phyloP scores from a whole-genome alignment of 2,113 vertebrate species.

The Phyllostomus discolor region DNA sequence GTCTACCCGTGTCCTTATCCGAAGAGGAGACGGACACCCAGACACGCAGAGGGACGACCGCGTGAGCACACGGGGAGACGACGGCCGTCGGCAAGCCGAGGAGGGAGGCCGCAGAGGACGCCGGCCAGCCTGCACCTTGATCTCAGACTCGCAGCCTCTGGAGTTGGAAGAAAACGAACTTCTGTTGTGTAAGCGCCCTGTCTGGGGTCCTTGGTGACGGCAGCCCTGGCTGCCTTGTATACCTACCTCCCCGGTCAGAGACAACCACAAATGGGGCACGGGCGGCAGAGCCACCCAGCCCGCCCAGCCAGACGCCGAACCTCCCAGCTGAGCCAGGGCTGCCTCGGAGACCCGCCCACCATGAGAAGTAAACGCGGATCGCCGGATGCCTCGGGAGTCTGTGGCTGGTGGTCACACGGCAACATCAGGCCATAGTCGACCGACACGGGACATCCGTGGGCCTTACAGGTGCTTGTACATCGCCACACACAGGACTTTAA shows the following conservation, averaged over 20 bases:
- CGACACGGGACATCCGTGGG: not conserved
- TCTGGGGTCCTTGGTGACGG: not conserved
- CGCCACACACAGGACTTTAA: not conserved
- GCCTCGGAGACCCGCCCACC: not conserved
- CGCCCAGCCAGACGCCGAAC: not conserved
- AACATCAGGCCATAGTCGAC: not conserved
- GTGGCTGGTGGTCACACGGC: not conserved
- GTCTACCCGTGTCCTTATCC: not conserved
- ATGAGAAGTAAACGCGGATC: rapidly evolving
- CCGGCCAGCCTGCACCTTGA: too few species aligned
- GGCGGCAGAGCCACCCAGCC: not conserved
- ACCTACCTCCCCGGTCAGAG: not conserved
- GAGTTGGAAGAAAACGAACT: not conserved
- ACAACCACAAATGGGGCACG: not conserved
- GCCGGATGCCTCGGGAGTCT: rapidly evolving
- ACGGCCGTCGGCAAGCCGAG: not conserved
- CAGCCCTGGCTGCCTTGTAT: too few species aligned
- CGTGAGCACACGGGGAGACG: not conserved
- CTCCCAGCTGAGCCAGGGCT: not conserved
- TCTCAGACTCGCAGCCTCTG: not conserved
- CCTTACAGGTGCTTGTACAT: not conserved
- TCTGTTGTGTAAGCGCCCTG: not conserved
- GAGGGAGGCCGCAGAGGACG: not conserved
- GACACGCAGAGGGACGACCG: not conserved
- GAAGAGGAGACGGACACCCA: not conserved